Base-by-base conservation (phyloP, 2,888 invertebrate genomes). In the Diplolepis rosae region DNA sequence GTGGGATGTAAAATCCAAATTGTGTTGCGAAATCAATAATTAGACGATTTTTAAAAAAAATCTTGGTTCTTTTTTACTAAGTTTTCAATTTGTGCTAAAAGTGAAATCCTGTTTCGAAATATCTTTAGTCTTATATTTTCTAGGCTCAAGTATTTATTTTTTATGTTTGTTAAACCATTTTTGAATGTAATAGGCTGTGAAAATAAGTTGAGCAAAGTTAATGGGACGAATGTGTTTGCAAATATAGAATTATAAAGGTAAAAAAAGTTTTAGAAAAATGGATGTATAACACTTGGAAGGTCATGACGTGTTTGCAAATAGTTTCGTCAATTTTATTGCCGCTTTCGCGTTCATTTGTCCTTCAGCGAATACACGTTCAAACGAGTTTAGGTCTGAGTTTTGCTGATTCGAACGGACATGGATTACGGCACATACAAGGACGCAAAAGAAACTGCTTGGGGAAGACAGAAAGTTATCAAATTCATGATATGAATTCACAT, bases 401-500 rank as follows among this genome's bases (percentile, higher is more conserved):
- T 52, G n/a, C 52, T 52, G 52, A 27, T 27, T 52, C 27, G 52
- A 27, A 28, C 27, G n/a, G 52, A 28, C 7, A n/a, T n/a, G 2
- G 52, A 27, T 52, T 52, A 28, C 52, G 52, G 24, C 52, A 52
- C n/a, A 24, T 52, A 27, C 27, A 27, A 52, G 52, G 27, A 52
- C 27, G n/a, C 18, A 15, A 52, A 52, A 52, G 52, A 52, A 27
- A 52, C 28, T 52, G 27, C n/a, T 52, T 52, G 27, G n/a, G 52
- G 27, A 52, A 28, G 52, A 52, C 27, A 28, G 52, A 52, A 28
- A 52, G 52, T 27, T n/a, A 52, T 51, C n/a, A 52, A 52, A 52
- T 52, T 27, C 28, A n/a, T 48, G 22, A 48, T 28, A 52, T 45
- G n/a, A 52, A 52, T 28, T 52, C 27, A n/a, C 7, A 27, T 52